Conservation (phyloP, 2,888 invertebrate species). For the Onthophagus sagittarius region DNA sequence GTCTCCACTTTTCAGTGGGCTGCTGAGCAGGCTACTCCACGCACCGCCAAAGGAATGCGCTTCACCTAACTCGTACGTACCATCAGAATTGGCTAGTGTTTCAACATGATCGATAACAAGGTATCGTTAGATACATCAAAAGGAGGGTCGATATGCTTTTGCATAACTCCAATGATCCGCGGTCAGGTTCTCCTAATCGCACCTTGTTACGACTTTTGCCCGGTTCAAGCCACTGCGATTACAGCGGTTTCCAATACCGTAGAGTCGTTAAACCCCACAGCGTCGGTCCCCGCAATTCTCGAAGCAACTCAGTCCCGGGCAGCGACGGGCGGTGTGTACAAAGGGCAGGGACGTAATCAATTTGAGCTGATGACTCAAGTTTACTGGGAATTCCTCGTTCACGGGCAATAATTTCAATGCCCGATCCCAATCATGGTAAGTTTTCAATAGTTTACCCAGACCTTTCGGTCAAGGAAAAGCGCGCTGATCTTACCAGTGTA, state of each 20-base stretch:
- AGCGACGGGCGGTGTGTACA: slow-evolving; percentile 37
- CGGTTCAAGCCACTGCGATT: slow-evolving; percentile 70
- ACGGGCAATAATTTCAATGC: slow-evolving; percentile 57
- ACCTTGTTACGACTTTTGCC: slow-evolving; percentile 63
- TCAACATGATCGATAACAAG: background rate
- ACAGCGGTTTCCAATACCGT: slow-evolving; percentile 53
- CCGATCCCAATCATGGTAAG: slow-evolving; percentile 66
- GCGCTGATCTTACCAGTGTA: slow-evolving; percentile 62
- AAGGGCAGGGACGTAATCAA: too few relatives aligned
- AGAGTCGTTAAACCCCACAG: slow-evolving; percentile 47
- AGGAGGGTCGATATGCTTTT: background rate
- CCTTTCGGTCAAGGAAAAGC: slow-evolving; percentile 58
- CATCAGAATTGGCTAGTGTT: too few relatives aligned
- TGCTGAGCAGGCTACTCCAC: background rate
- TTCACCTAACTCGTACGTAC: background rate
- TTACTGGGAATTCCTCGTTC: slow-evolving; percentile 67
- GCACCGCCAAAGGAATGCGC: background rate
- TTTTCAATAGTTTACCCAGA: slow-evolving; percentile 64
- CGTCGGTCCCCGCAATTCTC: slow-evolving; percentile 57
- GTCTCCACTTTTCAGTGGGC: too few relatives aligned
- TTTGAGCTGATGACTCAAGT: slow-evolving; percentile 57
- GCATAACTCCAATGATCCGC: slow-evolving; percentile 46
- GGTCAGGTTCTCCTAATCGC: slow-evolving; percentile 63
- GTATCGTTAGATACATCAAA: too few relatives aligned
- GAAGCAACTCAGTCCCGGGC: slow-evolving; percentile 66